Evolutionary conservation across 2,797 vertebrate species (phyloP), one percentile per base, ranked within the genome.

Genomic region (Hyperoplus lanceolatus): DNA sequence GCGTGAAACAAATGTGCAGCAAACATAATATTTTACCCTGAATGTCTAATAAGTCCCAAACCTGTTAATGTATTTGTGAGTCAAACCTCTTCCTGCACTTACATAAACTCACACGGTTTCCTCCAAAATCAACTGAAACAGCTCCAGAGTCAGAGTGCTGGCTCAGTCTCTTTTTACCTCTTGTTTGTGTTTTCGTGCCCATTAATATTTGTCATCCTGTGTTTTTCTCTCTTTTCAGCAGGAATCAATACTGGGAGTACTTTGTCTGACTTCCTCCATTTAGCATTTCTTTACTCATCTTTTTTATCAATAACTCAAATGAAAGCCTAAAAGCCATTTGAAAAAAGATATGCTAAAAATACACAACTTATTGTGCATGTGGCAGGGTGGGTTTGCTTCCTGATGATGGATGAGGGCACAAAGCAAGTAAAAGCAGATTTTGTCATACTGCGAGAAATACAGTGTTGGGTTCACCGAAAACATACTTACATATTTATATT

Each of bases 181-280:
- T 10, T 16, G 5, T 57, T 50, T 42, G 38, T 58, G 59, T 51
- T 9, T 46, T 71, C 1, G 38, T 1, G 11, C 43, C 29, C 61
- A 75, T 70, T 70, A 48, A 57, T 66, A 77, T 65, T 21, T 46
- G 62, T 72, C 70, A 60, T 48, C 18, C 38, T 41, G 56, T 46
- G 49, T 66, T 70, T 62, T 54, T 71, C 7, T 63, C 59, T 53
- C 21, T 18, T 29, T 53, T 69, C 18, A 71, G 4, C 2, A 15
- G 8, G 53, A 70, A 78, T 83, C 78, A 15, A 79, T 77, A 62
- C 56, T 16, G 29, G 59, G 59, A 72, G 50, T 53, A 51, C 11
- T 77, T 57, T 49, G 45, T 70, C 56, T 75, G 18, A 14, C 43
- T 69, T n/a, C 12, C 15, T 65, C 55, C 39, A 49, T 61, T 81